Conservation (phyloP, 1,140 invertebrate species). For the Psilanteris sp. region DNA sequence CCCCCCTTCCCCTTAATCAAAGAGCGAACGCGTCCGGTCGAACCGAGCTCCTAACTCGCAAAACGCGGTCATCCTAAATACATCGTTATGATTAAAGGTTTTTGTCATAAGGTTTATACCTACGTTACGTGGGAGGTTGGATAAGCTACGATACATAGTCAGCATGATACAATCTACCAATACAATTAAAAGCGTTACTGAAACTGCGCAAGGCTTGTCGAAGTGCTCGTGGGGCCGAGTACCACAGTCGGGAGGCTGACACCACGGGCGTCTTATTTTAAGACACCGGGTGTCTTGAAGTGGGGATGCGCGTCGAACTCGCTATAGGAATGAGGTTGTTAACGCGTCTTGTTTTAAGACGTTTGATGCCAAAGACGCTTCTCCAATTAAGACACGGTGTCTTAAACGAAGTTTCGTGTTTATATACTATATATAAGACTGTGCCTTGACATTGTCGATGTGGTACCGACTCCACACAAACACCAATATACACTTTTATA, state of each 20-base stretch:
- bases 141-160: slow-evolving; percentile 36
- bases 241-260: too few relatives aligned
- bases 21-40: slow-evolving; percentile 18
- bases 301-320: too few relatives aligned
- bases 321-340: too few relatives aligned
- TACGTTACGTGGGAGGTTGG: slow-evolving; percentile 22
- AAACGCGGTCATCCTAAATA: slow-evolving; percentile 32
- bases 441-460: slow-evolving; percentile 17
- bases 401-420: too few relatives aligned
- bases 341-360: too few relatives aligned
- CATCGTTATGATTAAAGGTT: slow-evolving; percentile 16
- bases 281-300: too few relatives aligned
- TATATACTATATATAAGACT: too few relatives aligned
- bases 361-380: too few relatives aligned
- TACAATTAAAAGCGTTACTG: slow-evolving; percentile 51
- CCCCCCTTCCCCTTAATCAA: neutral
- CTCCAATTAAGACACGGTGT: too few relatives aligned
- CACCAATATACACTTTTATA: too few relatives aligned
- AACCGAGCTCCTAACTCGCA: slow-evolving; percentile 44
- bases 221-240: slow-evolving; percentile 43
- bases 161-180: slow-evolving; percentile 37
- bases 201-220: slow-evolving; percentile 29
- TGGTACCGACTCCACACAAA: too few relatives aligned
- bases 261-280: too few relatives aligned
- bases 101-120: slow-evolving; percentile 12